Percentiles rank a stretch among this genome's conserved stretches.
Conservation (phyloP, 2,888 invertebrate species). For the Toxonevra muliebris region DNA sequence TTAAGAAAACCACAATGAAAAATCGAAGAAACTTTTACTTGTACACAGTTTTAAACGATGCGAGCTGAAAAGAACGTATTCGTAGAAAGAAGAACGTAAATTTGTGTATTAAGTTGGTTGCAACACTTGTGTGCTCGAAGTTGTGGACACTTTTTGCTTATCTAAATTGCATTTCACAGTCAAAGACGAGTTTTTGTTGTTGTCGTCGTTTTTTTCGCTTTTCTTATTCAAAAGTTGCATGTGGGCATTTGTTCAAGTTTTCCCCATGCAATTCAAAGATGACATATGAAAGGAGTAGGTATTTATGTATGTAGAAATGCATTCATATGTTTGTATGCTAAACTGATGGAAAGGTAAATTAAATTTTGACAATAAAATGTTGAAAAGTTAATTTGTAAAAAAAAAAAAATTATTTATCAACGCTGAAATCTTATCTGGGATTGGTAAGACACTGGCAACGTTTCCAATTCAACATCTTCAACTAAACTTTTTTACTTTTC, state of each 20-base stretch:
- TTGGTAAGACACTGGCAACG: no score
- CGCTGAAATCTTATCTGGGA: no score
- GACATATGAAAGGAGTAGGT: not conserved
- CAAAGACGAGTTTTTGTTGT: slow-evolving; percentile 2
- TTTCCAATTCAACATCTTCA: no score
- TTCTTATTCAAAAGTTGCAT: not conserved
- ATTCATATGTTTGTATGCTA: not conserved
- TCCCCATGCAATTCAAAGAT: not conserved
- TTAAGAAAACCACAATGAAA: slow-evolving; percentile 1
- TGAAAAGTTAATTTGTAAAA: no score
- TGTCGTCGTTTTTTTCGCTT: not conserved
- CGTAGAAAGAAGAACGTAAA: not conserved
- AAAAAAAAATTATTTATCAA: no score
- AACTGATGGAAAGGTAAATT: no score
- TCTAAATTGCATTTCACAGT: slow-evolving; percentile 27
- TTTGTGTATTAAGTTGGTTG: slow-evolving; percentile 6
- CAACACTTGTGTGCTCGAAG: not conserved
- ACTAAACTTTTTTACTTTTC: no score
- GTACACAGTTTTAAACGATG: no score
- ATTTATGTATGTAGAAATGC: not conserved
- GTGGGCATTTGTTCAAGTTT: not conserved
- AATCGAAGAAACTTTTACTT: no score
- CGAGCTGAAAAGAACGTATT: no score
- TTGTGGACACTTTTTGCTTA: slow-evolving; percentile 26
- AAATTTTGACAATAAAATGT: no score